Evolutionary conservation across 2,797 vertebrate species (phyloP).

Genomic region (Malacoctenus gilli): DNA sequence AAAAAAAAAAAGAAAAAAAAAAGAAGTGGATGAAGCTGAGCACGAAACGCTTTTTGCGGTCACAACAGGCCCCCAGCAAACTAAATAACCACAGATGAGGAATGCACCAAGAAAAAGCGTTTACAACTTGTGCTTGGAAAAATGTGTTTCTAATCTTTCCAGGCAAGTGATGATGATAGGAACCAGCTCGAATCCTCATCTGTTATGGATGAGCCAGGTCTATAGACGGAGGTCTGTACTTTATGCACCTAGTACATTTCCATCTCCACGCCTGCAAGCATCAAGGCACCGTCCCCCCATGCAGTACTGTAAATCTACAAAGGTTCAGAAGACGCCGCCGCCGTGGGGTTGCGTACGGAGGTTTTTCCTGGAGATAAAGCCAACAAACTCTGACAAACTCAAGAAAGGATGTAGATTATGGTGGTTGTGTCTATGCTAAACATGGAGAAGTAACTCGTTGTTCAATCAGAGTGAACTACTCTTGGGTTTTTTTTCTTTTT

Average conservation of each 20-base stretch:
- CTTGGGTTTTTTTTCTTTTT: no score
- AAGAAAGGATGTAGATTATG: no score
- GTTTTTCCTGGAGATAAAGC: slow-evolving; percentile 1
- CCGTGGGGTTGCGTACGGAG: not conserved
- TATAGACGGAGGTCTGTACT: slow-evolving; percentile 62
- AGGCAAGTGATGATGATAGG: slow-evolving; percentile 79
- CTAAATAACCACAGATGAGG: slow-evolving; percentile 85
- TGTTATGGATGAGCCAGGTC: slow-evolving; percentile 69
- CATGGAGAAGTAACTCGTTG: no score
- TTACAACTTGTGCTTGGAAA: slow-evolving; percentile 79
- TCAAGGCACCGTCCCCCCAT: slow-evolving; percentile 6
- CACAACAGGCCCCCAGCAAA: slow-evolving; percentile 84
- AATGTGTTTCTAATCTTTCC: slow-evolving; percentile 85
- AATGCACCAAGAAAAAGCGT: slow-evolving; percentile 82
- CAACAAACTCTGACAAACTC: not conserved
- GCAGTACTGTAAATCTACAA: not conserved
- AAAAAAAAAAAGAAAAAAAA: slow-evolving; percentile 72
- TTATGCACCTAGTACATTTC: slow-evolving; percentile 65
- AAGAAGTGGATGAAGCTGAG: slow-evolving; percentile 71
- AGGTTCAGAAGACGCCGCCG: slow-evolving; percentile 1
- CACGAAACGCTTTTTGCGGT: slow-evolving; percentile 80
- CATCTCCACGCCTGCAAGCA: slow-evolving; percentile 29
- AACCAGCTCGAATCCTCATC: slow-evolving; percentile 76
- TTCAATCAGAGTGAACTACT: no score
- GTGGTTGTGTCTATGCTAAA: no score